Conservation (phyloP, 1,140 invertebrate genomes). For the Bombus consobrinus region DNA sequence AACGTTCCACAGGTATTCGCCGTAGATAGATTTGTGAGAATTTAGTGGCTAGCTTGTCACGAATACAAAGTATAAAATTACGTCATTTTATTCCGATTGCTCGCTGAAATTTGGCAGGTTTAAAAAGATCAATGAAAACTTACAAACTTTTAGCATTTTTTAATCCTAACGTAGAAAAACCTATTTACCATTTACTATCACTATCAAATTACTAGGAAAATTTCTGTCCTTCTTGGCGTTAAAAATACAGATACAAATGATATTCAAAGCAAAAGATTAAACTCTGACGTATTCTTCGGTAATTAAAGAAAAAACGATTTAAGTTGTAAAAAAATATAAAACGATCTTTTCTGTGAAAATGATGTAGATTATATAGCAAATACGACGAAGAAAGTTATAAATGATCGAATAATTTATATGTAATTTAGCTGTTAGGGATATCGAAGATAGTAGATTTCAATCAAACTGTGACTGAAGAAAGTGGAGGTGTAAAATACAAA, state of each 20-base stretch:
- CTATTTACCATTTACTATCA: neutral
- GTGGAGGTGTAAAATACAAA: neutral
- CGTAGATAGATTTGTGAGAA: constrained; percentile 3
- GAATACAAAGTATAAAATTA: neutral
- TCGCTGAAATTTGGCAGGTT: neutral
- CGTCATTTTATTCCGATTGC: neutral
- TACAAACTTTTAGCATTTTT: neutral
- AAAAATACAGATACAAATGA: neutral
- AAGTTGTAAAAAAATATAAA: neutral
- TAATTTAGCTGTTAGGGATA: neutral
- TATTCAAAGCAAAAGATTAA: neutral
- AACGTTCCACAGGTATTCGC: constrained; percentile 37
- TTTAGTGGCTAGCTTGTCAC: neutral
- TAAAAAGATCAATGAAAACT: no score
- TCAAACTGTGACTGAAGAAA: neutral
- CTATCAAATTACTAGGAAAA: neutral
- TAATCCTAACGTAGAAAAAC: neutral
- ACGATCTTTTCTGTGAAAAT: neutral
- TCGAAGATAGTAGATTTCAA: no score
- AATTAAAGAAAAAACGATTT: neutral
- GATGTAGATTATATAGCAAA: neutral
- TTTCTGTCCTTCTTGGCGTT: no score
- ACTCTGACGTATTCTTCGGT: no score
- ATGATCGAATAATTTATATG: no score
- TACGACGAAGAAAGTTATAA: neutral